A percentile compares a stretch with the other conserved stretches of the same genome.
These are phyloP conservation scores for Heteronetta atricapilla DNA, from an alignment of 2,113 vertebrate genomes.

Conservation along the genomic window DNA sequence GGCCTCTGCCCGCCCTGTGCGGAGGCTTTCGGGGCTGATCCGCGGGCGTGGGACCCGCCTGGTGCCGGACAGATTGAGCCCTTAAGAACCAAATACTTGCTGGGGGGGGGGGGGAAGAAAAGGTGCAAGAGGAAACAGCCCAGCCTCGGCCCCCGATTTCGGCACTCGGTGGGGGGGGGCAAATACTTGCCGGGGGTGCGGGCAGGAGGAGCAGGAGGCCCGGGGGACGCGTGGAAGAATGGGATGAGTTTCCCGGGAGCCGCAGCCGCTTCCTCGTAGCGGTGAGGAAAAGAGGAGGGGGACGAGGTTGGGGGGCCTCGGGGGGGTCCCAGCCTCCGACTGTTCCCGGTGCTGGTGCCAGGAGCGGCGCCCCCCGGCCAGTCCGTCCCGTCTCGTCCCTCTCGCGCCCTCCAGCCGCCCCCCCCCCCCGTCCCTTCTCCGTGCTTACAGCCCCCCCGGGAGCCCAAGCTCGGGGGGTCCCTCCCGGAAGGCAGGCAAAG, in stretches of 20 bases:
- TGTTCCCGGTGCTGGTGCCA: neutral
- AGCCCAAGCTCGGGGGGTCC: neutral
- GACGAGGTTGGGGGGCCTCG: no score
- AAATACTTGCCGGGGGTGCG: no score
- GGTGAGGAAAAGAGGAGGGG: neutral
- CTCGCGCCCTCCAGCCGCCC: no score
- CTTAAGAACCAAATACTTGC: no score
- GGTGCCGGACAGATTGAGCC: neutral
- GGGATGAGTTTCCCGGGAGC: neutral
- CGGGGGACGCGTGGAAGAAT: no score
- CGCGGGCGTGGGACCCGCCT: neutral
- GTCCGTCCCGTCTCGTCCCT: no score
- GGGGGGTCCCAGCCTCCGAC: neutral
- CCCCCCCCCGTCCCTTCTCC: fast-evolving
- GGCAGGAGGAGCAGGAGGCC: no score
- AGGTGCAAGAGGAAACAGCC: no score
- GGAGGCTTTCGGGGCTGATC: neutral
- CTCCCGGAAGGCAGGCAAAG: neutral
- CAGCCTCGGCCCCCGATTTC: no score
- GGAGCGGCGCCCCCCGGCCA: neutral
- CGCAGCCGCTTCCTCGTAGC: neutral
- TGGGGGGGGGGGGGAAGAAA: no score
- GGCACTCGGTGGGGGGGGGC: no score
- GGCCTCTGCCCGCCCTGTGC: neutral
- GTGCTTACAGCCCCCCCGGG: neutral